phyloP scores from a whole-genome alignment of 2,888 invertebrate genomes.

The Synergus japonicus region DNA sequence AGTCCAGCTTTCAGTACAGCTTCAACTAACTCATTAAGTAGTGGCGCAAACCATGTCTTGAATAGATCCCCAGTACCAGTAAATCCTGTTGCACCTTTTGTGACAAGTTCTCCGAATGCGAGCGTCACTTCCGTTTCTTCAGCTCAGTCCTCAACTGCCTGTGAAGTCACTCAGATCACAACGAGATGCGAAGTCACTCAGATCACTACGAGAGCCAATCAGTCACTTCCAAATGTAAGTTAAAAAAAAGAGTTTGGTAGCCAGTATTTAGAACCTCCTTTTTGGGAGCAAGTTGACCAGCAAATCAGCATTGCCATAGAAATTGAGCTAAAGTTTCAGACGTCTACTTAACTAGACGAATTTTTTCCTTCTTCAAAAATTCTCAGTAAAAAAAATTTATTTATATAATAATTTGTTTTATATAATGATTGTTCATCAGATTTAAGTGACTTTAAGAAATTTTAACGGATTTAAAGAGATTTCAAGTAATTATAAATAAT shows the following conservation, averaged over 20 bases:
- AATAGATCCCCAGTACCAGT: slow-evolving; percentile 69
- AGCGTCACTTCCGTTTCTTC: slow-evolving; percentile 65
- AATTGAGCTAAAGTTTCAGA: too few species aligned
- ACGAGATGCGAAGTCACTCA: slow-evolving; percentile 49
- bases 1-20: slow-evolving; percentile 74
- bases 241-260: not conserved
- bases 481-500: too few species aligned
- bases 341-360: too few species aligned
- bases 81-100: slow-evolving; percentile 59
- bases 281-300: too few species aligned
- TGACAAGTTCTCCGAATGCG: slow-evolving; percentile 64
- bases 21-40: slow-evolving; percentile 71
- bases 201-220: slow-evolving; percentile 45
- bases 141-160: slow-evolving; percentile 57
- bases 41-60: slow-evolving; percentile 59
- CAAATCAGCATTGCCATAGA: too few species aligned
- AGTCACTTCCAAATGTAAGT: slow-evolving; percentile 43
- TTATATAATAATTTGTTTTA: too few species aligned
- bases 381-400: too few species aligned
- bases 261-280: slow-evolving; percentile 41
- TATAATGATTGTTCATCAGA: too few species aligned
- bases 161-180: slow-evolving; percentile 50
- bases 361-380: too few species aligned
- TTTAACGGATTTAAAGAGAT: too few species aligned
- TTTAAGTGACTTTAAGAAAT: too few species aligned